Base-by-base conservation (phyloP, 2,888 invertebrate genomes). In the Lathronympha strigana region DNA sequence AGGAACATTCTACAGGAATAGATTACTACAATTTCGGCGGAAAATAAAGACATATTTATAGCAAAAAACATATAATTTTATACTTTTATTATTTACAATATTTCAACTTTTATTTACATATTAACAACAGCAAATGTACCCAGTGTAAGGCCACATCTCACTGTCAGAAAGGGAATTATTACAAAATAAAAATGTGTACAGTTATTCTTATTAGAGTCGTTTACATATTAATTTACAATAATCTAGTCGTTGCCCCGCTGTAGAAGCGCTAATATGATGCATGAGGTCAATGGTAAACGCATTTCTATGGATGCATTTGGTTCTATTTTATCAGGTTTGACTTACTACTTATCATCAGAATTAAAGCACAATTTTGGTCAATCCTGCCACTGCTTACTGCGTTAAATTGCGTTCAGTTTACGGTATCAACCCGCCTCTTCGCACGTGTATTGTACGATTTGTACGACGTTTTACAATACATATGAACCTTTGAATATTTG, bases 91-190 rank as follows among this genome's bases (percentile, higher is more conserved):
- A 90, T 90, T 88, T 92, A 91, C 90, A 91, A 92, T 90, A 89
- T 82, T 88, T 89, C 84, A 91, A 92, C 90, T 89, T 90, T 91
- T 91, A 91, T 92, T 90, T 92, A 91, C 91, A 91, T 90, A 90
- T 91, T 85, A 90, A 92, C 90, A 92, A 88, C 90, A 90, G 90
- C 79, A 81, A 85, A 83, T 86, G 87, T 82, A 82, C 80, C 79
- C 77, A 71, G 15, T 69, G 68, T 86, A 88, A 87, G 88, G 88
- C 86, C 86, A 87, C 86, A 83, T 80, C 81, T 74, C 75, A 86
- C 90, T 90, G 90, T 90, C 80, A 71, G 69, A 79, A 78, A 76
- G 78, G 81, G 79, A 86, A 84, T 84, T 79, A 80, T 74, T 81
- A 76, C 78, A 81, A 82, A 80, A 80, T 78, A 78, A 77, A 80